Conservation (phyloP, 2,888 invertebrate species). For the Tenthredo livida region DNA sequence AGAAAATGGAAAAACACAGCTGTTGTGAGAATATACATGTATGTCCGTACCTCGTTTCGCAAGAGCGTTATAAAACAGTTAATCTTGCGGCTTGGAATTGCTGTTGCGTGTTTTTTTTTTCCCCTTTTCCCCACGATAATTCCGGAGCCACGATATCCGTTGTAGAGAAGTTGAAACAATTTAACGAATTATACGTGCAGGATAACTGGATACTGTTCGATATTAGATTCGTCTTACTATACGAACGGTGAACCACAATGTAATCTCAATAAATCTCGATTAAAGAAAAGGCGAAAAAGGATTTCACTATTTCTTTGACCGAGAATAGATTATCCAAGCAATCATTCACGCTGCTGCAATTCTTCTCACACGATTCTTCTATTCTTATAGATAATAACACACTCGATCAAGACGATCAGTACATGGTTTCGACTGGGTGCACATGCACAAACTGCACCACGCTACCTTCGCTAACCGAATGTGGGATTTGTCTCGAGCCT, state of each 20-base stretch:
- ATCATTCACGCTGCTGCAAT: neutral
- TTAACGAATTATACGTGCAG: neutral
- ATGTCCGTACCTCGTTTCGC: neutral
- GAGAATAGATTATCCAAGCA: too few relatives aligned
- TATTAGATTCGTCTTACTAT: neutral
- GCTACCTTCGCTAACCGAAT: conserved; percentile 63
- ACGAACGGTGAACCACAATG: neutral
- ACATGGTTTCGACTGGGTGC: conserved; percentile 55
- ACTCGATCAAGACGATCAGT: neutral
- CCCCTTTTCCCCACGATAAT: neutral
- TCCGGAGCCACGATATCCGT: neutral
- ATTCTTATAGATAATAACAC: neutral
- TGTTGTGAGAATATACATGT: neutral
- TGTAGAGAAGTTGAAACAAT: neutral
- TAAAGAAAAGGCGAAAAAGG: too few relatives aligned
- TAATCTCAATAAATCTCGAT: too few relatives aligned
- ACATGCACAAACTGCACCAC: conserved; percentile 64
- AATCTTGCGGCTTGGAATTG: neutral
- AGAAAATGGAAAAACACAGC: neutral
- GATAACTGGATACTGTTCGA: neutral
- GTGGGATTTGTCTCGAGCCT: conserved; percentile 67
- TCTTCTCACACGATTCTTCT: neutral
- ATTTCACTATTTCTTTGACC: too few relatives aligned
- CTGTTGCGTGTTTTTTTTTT: neutral
- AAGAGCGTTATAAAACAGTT: neutral